These are phyloP conservation scores for Agonopterix heracliana DNA, from an alignment of 2,888 invertebrate genomes.

Conservation along the genomic window DNA sequence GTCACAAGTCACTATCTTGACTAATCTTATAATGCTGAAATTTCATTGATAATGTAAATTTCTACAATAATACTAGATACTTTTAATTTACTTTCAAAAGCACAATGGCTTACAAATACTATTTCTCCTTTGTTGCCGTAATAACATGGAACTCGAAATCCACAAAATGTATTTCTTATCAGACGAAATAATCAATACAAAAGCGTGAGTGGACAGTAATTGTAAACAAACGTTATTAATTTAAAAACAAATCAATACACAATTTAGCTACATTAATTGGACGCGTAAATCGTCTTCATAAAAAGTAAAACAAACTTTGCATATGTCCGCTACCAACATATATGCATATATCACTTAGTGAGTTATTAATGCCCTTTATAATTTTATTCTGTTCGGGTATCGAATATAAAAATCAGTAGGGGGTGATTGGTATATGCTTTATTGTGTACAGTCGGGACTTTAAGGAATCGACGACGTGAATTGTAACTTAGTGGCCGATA, in stretches of 20 bases:
- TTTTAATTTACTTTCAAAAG: too few species aligned
- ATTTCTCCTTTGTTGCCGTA: too few species aligned
- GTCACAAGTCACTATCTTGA: too few species aligned
- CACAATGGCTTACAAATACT: too few species aligned
- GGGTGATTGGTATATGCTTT: constrained; percentile 51
- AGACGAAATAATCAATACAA: too few species aligned
- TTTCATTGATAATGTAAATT: too few species aligned
- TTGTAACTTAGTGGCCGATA: constrained; percentile 25
- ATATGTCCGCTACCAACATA: constrained; percentile 42
- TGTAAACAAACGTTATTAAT: constrained; percentile 6
- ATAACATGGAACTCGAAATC: too few species aligned
- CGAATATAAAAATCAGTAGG: constrained; percentile 70
- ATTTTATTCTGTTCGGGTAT: constrained; percentile 63
- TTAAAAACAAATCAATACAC: constrained; percentile 8
- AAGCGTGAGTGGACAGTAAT: background rate
- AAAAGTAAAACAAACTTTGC: constrained; percentile 33
- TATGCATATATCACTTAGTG: constrained; percentile 55
- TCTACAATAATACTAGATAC: too few species aligned
- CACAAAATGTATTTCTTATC: too few species aligned
- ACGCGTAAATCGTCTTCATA: constrained; percentile 36
- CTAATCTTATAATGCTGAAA: too few species aligned
- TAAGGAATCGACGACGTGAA: constrained; percentile 41
- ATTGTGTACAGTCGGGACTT: constrained; percentile 36
- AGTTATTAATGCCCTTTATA: constrained; percentile 63
- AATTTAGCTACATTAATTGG: constrained; percentile 33